Evolutionary conservation across 2,888 invertebrate species (phyloP).

Genomic region (Lasioglossum vierecki): DNA sequence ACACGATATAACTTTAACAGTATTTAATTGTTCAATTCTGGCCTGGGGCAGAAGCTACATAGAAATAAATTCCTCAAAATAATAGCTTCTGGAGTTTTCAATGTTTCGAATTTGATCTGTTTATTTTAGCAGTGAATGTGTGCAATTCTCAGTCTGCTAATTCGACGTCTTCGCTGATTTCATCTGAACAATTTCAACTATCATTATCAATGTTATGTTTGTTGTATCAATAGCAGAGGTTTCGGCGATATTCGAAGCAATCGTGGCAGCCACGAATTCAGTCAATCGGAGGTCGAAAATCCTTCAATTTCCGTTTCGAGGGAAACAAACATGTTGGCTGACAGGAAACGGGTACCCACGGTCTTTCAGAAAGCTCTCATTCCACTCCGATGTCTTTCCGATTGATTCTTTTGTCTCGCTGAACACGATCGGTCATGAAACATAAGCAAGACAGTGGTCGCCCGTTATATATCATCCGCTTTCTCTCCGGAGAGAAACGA

Average conservation of each 20-base stretch:
- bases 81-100: no score
- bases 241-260: neutral
- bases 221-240: neutral
- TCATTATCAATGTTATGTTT: neutral
- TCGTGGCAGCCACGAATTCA: neutral
- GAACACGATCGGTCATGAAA: neutral
- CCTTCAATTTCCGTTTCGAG: neutral
- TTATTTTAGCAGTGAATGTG: neutral
- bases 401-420: neutral
- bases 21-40: no score
- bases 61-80: no score
- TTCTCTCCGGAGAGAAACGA: constrained; percentile 11
- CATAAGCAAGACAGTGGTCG: neutral
- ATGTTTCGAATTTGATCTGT: neutral
- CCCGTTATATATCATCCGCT: constrained; percentile 13
- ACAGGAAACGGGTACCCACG: neutral
- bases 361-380: neutral
- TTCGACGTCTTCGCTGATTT: neutral
- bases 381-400: neutral
- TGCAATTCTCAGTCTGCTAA: neutral
- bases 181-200: neutral
- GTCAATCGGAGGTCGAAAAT: neutral
- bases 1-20: no score
- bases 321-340: neutral
- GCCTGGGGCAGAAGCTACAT: no score